Evolutionary conservation across 2,888 invertebrate species (phyloP).

Genomic region (Drosophila neonasuta): DNA sequence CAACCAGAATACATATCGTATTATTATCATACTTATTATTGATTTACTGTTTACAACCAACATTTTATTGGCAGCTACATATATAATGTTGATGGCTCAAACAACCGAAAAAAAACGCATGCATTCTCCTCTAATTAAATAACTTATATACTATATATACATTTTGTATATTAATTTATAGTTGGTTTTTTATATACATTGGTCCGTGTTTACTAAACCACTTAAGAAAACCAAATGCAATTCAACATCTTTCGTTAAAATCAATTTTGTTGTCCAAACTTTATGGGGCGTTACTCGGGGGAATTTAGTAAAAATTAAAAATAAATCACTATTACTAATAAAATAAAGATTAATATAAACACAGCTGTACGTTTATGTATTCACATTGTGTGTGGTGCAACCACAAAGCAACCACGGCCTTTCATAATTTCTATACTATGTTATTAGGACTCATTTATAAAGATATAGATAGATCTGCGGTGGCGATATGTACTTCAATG

Average conservation of each 20-base stretch:
- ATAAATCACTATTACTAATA: constrained; percentile 45
- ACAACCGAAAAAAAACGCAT: constrained; percentile 3
- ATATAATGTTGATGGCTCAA: constrained; percentile 18
- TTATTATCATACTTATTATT: constrained; percentile 57
- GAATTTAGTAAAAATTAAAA: constrained; percentile 34
- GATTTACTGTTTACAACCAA: constrained; percentile 34
- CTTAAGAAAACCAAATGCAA: constrained; percentile 38
- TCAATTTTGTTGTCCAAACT: constrained; percentile 30
- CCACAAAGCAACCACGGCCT: background rate
- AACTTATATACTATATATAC: constrained; percentile 20
- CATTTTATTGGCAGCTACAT: constrained; percentile 41
- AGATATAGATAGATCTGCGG: background rate
- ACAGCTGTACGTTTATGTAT: background rate
- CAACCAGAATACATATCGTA: constrained; percentile 67
- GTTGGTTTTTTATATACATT: constrained; percentile 8
- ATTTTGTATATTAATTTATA: constrained; percentile 18
- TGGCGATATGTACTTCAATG: background rate
- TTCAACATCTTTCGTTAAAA: constrained; percentile 35
- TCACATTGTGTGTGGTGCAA: background rate
- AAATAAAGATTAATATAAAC: background rate
- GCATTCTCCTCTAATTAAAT: constrained; percentile 32
- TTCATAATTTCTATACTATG: background rate
- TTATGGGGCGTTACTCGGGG: constrained; percentile 32
- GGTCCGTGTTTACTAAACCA: constrained; percentile 26
- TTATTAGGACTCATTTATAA: background rate